Evolutionary conservation across 2,888 invertebrate species (phyloP), one percentile per base, ranked within the genome.

Genomic region (Troides oblongomaculatus): DNA sequence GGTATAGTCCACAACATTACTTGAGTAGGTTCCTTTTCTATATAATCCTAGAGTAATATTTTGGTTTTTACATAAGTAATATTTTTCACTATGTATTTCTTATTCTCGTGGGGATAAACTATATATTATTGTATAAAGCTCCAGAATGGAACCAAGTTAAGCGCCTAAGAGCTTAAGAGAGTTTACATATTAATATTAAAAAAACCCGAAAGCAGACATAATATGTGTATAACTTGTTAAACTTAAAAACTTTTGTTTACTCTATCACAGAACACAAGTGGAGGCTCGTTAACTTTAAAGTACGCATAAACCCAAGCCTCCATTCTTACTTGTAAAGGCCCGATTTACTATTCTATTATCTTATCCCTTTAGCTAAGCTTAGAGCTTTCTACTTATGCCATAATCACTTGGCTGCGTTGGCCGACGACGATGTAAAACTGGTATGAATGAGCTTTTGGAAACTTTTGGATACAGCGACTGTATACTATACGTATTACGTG

Each of bases 331-430:
- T 21, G 62, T 58, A 63, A 36, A 59, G 63, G 58, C 43, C 57
- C 50, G 43, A 68, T 68, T 68, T 62, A 57, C 56, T 18, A 68
- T 68, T 68, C 63, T 68, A 63, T 68, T 68, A 68, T 68, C 63
- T 58, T 50, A 66, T 50, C 68, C 62, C 68, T 68, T 63, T 46
- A 21, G 30, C 25, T 39, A 39, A 39, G 39, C 39, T 39, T 39
- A 39, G 10, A 10, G 39, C 39, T 39, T 10, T 23, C 67, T 50
- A 63, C 68, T 68, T 63, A 58, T 39, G 46, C 5, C 14, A 59
- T 63, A 68, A 68, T 68, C 58, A 68, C 68, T 50, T 59, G 59
- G 58, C 63, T 63, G n/a, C 30, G 62, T 63, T 68, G 25, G 62
- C 62, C n/a, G 17, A 46, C n/a, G 62, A 25, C 17, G 8, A 63